Percentiles rank a stretch among this genome's conserved stretches.
Conservation (phyloP, 1,140 invertebrate genomes). For the Hyposmocoma kahamanoa region DNA sequence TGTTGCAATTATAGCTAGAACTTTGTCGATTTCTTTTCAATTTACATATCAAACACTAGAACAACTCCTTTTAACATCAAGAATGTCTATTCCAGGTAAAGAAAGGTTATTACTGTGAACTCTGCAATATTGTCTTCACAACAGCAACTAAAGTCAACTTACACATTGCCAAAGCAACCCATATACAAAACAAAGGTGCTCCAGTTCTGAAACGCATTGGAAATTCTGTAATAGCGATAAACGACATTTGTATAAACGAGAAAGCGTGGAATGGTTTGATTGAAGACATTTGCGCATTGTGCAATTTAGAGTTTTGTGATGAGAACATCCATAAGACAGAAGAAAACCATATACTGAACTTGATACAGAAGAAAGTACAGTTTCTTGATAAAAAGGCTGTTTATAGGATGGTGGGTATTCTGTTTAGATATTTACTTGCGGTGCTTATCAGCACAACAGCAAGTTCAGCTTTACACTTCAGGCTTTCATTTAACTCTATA, state of each 20-base stretch:
- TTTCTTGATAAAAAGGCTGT: slow-evolving; percentile 15
- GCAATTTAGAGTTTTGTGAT: slow-evolving; percentile 24
- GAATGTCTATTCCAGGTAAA: slow-evolving; percentile 24
- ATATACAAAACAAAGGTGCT: slow-evolving; percentile 17
- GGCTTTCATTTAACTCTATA: not conserved
- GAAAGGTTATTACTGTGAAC: slow-evolving; percentile 36
- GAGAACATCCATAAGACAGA: slow-evolving; percentile 18
- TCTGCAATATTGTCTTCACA: slow-evolving; percentile 30
- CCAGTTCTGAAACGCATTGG: slow-evolving; percentile 15
- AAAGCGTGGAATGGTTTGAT: slow-evolving; percentile 30
- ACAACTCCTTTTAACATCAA: slow-evolving; percentile 1
- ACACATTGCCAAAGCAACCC: slow-evolving; percentile 21
- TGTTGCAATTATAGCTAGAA: slow-evolving; percentile 1
- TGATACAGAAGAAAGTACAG: slow-evolving; percentile 25
- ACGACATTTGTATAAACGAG: slow-evolving; percentile 22
- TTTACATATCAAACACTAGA: slow-evolving; percentile 2
- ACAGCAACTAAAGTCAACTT: slow-evolving; percentile 19
- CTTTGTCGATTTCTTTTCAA: not conserved
- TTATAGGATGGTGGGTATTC: slow-evolving; percentile 29
- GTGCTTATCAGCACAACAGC: not conserved
- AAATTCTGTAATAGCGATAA: slow-evolving; percentile 18
- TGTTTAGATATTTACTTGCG: not conserved
- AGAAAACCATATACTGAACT: slow-evolving; percentile 22
- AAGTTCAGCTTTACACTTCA: not conserved
- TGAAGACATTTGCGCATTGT: slow-evolving; percentile 24